Percentiles rank a stretch among this genome's conserved stretches.
Conservation (phyloP, 53 echinoderm and acorn worm genomes). For the Pentamera pediparva region DNA sequence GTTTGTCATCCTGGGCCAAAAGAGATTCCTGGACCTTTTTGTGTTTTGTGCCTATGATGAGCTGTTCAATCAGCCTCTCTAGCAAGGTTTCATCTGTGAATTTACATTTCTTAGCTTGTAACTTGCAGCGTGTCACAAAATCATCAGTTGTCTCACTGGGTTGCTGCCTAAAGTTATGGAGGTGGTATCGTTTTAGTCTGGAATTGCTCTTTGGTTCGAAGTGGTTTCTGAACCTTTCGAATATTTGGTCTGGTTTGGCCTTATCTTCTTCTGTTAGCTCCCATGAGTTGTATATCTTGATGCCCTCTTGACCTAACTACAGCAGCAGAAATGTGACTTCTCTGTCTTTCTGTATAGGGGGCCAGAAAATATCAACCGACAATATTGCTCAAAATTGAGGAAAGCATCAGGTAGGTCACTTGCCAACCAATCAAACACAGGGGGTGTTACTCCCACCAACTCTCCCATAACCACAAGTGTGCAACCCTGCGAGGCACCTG, state of each 20-base stretch:
- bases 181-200: constrained; percentile 33
- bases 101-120: constrained; percentile 45
- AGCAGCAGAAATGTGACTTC: constrained; percentile 28
- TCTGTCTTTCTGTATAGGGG: constrained; percentile 42
- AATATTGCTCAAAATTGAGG: constrained; percentile 42
- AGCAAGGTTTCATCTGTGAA: constrained; percentile 21
- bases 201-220: constrained; percentile 61
- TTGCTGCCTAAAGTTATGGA: constrained; percentile 25
- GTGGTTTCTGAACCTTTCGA: constrained; percentile 38
- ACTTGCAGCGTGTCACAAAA: constrained; percentile 27
- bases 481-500: too few species aligned
- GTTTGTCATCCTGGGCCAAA: constrained; percentile 40
- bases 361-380: constrained; percentile 48
- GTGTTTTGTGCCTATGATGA: constrained; percentile 44
- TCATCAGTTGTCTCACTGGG: constrained; percentile 40
- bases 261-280: constrained; percentile 21
- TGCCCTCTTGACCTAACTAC: constrained; percentile 55
- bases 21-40: constrained; percentile 48
- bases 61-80: constrained; percentile 46
- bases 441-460: constrained; percentile 41
- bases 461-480: constrained; percentile 23
- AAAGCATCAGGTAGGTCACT: constrained; percentile 34
- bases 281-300: constrained; percentile 51
- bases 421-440: constrained; percentile 38
- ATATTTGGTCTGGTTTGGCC: constrained; percentile 25